Conservation (phyloP, 2,797 vertebrate species). For the Orientallactaga sibirica region DNA sequence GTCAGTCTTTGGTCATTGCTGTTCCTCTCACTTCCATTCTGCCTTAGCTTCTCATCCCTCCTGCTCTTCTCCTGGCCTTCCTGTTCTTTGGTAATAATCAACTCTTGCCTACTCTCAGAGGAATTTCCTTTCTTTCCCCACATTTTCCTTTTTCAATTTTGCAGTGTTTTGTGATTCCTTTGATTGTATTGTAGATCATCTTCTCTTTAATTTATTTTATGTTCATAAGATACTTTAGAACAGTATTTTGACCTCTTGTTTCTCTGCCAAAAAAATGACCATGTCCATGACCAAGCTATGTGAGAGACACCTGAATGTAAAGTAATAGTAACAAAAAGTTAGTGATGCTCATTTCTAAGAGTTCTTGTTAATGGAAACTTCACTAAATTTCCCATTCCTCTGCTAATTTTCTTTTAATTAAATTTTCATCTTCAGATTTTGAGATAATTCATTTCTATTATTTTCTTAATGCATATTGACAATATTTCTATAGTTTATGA, state of each 20-base stretch:
- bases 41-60: too few species aligned
- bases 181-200: conserved; percentile 13
- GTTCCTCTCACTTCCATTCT: not conserved
- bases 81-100: not conserved
- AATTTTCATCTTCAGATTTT: conserved; percentile 58
- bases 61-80: not conserved
- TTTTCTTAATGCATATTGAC: conserved; percentile 61
- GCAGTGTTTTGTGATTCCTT: not conserved
- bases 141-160: conserved; percentile 47
- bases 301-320: conserved; percentile 52
- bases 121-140: conserved; percentile 26
- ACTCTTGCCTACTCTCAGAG: not conserved
- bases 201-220: conserved; percentile 41
- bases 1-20: not conserved
- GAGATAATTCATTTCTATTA: conserved; percentile 54
- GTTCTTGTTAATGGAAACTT: conserved; percentile 55
- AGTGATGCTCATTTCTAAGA: conserved; percentile 49
- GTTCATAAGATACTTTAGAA: not conserved
- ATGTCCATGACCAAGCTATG: conserved; percentile 30
- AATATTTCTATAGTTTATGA: conserved; percentile 49
- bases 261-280: not conserved
- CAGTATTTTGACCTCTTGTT: not conserved
- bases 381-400: conserved; percentile 37
- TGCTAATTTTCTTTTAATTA: conserved; percentile 66
- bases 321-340: not conserved